Percentiles rank a stretch among this genome's conserved stretches.
phyloP scores from a whole-genome alignment of 2,797 vertebrate species.

The Phataginus tricuspis region DNA sequence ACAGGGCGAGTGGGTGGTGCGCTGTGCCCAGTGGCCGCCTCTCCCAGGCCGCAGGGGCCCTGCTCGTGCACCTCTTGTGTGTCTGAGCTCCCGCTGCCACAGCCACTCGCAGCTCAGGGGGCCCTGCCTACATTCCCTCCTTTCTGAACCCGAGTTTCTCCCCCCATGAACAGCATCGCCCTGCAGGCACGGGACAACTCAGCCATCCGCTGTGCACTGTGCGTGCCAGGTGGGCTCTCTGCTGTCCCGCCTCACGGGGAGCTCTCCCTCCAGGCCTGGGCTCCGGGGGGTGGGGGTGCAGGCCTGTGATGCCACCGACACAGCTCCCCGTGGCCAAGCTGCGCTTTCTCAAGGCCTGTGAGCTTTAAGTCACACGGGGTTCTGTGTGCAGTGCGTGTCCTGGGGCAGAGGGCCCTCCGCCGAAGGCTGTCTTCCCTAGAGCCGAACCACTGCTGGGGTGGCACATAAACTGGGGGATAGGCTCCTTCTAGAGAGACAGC shows the following conservation, averaged over 20 bases:
- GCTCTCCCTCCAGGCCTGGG: background rate
- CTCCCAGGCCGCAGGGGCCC: background rate
- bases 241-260: fast-evolving
- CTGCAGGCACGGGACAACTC: fast-evolving
- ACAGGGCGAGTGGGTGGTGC: no score
- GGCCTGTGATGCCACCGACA: no score
- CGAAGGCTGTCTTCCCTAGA: no score
- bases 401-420: background rate
- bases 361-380: background rate
- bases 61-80: fast-evolving
- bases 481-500: background rate
- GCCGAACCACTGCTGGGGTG: background rate
- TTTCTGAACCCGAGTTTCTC: no score
- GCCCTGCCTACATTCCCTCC: no score
- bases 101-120: fast-evolving
- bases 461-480: no score
- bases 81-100: fast-evolving
- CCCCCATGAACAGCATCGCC: fast-evolving
- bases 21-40: no score
- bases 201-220: fast-evolving
- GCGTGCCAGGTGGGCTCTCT: background rate
- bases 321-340: no score
- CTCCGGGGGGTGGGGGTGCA: background rate
- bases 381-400: fast-evolving
- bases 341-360: background rate